Conservation (phyloP, 2,113 vertebrate genomes). For the Pterocles orientalis region DNA sequence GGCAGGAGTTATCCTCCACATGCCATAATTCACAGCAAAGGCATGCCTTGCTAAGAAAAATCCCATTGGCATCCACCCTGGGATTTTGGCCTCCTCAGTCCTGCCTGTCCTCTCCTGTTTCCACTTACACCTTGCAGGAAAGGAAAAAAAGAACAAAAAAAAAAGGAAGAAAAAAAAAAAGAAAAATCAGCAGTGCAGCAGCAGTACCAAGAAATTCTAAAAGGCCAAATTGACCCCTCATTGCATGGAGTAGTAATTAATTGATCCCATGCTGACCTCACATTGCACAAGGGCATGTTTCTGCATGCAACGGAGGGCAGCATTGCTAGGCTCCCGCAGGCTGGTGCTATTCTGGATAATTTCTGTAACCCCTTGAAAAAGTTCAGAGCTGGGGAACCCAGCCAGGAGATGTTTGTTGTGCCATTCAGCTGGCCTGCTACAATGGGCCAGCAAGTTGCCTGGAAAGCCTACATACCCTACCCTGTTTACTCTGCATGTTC, state of each 20-base stretch:
- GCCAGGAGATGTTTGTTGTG: not conserved
- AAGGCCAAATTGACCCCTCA: not conserved
- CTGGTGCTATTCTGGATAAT: not conserved
- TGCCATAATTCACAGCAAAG: not conserved
- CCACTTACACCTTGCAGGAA: not conserved
- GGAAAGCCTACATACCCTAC: not conserved
- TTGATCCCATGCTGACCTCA: accelerated
- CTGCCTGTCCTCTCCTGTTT: not conserved
- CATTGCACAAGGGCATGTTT: accelerated
- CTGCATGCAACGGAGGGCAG: accelerated
- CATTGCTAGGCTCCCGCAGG: accelerated
- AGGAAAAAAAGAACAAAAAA: too few species aligned
- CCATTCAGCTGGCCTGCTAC: not conserved
- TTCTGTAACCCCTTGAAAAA: not conserved
- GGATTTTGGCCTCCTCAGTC: not conserved
- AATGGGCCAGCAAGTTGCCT: not conserved
- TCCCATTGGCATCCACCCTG: accelerated
- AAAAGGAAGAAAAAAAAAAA: not conserved
- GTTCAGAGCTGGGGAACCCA: not conserved
- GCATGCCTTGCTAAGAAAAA: not conserved
- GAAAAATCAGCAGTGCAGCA: not conserved
- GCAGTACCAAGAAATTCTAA: not conserved
- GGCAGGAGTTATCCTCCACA: not conserved
- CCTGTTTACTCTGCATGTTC: accelerated
- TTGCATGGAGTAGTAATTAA: not conserved